These are phyloP conservation scores for Muricea muricata DNA, from an alignment of 92 coral and sea anemone genomes.

Conservation along the genomic window DNA sequence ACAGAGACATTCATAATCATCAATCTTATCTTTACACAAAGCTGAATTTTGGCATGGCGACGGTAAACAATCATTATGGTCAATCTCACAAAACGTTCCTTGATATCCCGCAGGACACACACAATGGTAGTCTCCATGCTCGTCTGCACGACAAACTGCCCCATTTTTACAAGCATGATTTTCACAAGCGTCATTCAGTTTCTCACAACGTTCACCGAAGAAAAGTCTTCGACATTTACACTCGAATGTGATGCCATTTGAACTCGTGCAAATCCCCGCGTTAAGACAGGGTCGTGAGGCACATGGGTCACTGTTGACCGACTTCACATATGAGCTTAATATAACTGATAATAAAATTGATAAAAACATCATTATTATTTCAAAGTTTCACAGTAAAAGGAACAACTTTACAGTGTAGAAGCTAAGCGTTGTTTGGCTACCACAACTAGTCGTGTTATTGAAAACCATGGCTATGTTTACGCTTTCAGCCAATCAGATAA, in stretches of 20 bases:
- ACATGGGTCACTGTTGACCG: constrained; percentile 67
- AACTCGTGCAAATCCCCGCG: constrained; percentile 74
- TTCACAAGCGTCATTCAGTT: constrained; percentile 66
- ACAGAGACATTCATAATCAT: constrained; percentile 87
- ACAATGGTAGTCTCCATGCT: constrained; percentile 69
- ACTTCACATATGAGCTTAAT: not conserved
- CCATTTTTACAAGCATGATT: constrained; percentile 78
- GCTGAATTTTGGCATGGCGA: constrained; percentile 92
- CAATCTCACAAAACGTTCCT: constrained; percentile 81
- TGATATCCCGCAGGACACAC: constrained; percentile 84
- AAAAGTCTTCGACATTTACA: constrained; percentile 83
- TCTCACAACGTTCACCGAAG: constrained; percentile 79
- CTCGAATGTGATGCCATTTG: constrained; percentile 72
- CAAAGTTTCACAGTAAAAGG: not conserved
- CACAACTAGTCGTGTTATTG: not conserved
- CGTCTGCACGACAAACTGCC: constrained; percentile 69
- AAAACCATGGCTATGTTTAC: constrained; percentile 41
- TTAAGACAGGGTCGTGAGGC: constrained; percentile 90
- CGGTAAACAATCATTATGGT: constrained; percentile 90
- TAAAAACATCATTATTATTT: not conserved
- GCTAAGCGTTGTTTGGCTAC: constrained; percentile 24
- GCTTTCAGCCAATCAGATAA: constrained; percentile 19
- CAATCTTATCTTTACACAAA: constrained; percentile 83
- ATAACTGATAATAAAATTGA: not conserved
- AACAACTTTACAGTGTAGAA: not conserved